Evolutionary conservation across 2,797 vertebrate genomes (phyloP).

Genomic region (Columba guinea): DNA sequence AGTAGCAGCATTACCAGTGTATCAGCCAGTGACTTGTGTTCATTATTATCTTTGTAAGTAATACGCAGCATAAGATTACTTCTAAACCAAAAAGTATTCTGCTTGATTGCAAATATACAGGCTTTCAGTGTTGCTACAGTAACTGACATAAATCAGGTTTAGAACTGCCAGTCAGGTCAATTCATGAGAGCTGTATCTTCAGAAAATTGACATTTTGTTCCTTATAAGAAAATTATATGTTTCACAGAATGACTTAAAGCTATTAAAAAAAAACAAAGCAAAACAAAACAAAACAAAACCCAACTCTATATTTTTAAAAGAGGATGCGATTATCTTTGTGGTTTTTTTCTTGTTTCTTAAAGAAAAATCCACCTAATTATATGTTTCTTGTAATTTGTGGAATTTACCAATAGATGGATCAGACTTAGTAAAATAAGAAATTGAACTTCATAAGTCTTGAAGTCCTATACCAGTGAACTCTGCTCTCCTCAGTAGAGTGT

Average conservation of each 20-base stretch:
- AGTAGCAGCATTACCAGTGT: not conserved
- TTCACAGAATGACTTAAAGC: not conserved
- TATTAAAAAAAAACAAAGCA: not conserved
- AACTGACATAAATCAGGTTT: slow-evolving; percentile 23
- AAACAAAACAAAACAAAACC: no score
- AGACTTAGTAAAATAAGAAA: not conserved
- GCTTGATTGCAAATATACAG: slow-evolving; percentile 22
- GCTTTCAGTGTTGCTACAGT: slow-evolving; percentile 19
- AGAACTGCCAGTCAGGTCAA: not conserved
- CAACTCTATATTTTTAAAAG: not conserved
- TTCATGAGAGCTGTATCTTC: not conserved
- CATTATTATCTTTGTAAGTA: not conserved
- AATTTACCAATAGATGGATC: not conserved
- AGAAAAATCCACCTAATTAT: not conserved
- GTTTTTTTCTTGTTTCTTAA: not conserved
- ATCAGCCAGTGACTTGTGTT: not conserved
- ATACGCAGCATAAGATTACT: not conserved
- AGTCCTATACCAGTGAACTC: not conserved
- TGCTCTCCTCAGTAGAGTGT: not conserved
- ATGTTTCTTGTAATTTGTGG: not conserved
- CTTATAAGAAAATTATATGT: not conserved
- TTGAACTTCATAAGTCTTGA: not conserved
- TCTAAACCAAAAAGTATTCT: slow-evolving; percentile 21
- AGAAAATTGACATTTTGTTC: not conserved
- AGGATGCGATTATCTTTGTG: not conserved